Base-by-base conservation (phyloP, 2,113 vertebrate species). In the Mionectes macconnelli region DNA sequence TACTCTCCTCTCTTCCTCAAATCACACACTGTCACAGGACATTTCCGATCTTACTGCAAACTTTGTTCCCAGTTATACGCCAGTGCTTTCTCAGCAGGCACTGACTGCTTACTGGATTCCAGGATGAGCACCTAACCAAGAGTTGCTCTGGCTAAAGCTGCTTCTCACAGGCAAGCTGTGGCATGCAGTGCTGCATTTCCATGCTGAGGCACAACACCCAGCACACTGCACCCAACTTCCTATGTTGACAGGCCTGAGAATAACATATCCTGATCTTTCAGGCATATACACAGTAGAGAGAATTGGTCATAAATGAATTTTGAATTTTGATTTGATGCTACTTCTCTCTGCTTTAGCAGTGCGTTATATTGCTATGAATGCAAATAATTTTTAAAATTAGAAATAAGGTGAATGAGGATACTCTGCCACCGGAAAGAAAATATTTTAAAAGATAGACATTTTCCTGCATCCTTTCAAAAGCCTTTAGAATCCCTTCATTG, bases 11-110 rank as follows among this genome's bases (percentile, higher is more conserved):
- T 52, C n/a, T 74, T 75, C 55, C 75, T 73, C 47, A 72, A 57
- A 55, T 17, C 66, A 63, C 30, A 49, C 22, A 4, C 12, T 13
- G 19, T 12, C 0, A 0, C 4, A 22, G 8, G 16, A 75, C 10
- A 20, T 21, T 56, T 73, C 62, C 8, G 2, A 37, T 39, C 39
- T 24, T 19, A 49, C 62, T 56, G 44, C 42, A 63, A 49, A 45
- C 14, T 39, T 31, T 37, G 27, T 52, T 16, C n/a, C 28, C 37
- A 47, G n/a, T 40, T 1, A 40, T 14, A 8, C 6, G 53, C 35
- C 3, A 16, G 52, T 17, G 49, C 82, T 44, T 63, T 68, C 52
- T 75, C 81, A 94, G 62, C 77, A 77, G 73, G 64, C 56, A 21
- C 68, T 75, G 70, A 70, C 21, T 35, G 44, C 77, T 52, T 4